Evolutionary conservation across 2,113 vertebrate species (phyloP).

Genomic region (Rhinopithecus roxellana): DNA sequence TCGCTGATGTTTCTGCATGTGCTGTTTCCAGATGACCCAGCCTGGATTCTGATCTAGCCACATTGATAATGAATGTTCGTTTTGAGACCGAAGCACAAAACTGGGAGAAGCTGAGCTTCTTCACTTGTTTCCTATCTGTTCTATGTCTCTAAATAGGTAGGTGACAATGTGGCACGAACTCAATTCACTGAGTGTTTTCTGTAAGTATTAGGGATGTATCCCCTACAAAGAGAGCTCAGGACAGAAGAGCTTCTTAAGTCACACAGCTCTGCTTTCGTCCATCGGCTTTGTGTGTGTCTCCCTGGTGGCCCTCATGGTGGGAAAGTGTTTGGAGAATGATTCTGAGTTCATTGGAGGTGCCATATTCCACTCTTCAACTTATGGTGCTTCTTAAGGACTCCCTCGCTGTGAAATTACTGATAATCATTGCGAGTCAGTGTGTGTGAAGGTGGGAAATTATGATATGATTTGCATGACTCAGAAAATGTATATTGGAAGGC

Average conservation of each 20-base stretch:
- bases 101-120: background rate
- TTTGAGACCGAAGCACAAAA: background rate
- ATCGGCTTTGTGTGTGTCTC: background rate
- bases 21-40: background rate
- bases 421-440: no score
- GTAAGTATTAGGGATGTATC: accelerated
- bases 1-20: background rate
- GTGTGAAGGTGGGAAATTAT: background rate
- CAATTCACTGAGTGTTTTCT: background rate
- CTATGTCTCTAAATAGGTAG: background rate
- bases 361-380: background rate
- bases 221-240: background rate
- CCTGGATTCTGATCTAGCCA: background rate
- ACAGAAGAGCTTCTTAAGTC: background rate
- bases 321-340: background rate
- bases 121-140: background rate
- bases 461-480: background rate
- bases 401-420: background rate
- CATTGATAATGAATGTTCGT: background rate
- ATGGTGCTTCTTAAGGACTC: background rate
- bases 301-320: background rate
- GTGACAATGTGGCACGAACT: background rate
- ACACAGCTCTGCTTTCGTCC: background rate
- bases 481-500: background rate
- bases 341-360: background rate